phyloP scores from a whole-genome alignment of 2,888 invertebrate genomes.

The Clepsis dumicolana region DNA sequence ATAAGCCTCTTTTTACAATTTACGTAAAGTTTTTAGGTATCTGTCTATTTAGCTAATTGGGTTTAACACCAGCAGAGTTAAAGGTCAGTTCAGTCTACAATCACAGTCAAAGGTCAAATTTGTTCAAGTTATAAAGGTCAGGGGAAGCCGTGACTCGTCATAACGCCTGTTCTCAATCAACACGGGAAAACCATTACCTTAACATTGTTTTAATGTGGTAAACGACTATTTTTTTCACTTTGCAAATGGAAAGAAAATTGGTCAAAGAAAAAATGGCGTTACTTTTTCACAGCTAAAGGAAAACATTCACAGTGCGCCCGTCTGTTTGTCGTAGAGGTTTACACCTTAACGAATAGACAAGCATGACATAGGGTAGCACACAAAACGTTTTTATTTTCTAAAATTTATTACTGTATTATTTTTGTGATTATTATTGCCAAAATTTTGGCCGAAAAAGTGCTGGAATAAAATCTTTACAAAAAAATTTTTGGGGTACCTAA shows the following conservation, averaged over 20 bases:
- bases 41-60: constrained; percentile 4
- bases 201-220: constrained; percentile 3
- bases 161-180: constrained; percentile 31
- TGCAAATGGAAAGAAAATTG: neutral
- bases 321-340: too few relatives aligned
- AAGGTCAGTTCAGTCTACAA: constrained; percentile 25
- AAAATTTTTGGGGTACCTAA: too few relatives aligned
- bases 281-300: neutral
- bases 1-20: neutral
- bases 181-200: constrained; percentile 31
- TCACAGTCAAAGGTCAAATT: constrained; percentile 30
- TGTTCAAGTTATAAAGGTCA: constrained; percentile 26
- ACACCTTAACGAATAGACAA: too few relatives aligned
- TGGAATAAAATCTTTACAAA: too few relatives aligned
- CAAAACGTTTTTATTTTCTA: too few relatives aligned
- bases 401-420: too few relatives aligned
- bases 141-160: constrained; percentile 28
- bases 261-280: neutral
- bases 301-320: too few relatives aligned
- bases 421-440: too few relatives aligned
- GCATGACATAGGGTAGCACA: too few relatives aligned
- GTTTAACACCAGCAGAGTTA: constrained; percentile 2
- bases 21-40: neutral
- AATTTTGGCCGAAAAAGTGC: too few relatives aligned
- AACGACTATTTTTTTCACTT: neutral